Percentiles rank a stretch among this genome's conserved stretches.
Evolutionary conservation across 2,888 invertebrate species (phyloP).

Genomic region (Sarcophaga carnaria): DNA sequence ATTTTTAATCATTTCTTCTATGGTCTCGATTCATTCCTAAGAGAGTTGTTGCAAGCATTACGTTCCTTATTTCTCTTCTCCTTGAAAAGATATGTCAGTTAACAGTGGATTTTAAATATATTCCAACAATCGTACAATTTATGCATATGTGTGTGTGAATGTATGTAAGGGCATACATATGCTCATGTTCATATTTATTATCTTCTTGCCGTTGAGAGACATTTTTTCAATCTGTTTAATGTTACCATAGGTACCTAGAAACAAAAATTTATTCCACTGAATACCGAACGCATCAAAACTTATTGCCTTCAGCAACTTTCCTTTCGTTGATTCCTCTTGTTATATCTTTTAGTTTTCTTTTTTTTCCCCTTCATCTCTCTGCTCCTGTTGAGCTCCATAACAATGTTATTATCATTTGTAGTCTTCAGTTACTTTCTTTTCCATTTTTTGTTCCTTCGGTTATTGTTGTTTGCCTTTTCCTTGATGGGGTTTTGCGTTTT

Average conservation of each 20-base stretch:
- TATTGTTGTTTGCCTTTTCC: background rate
- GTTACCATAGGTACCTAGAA: constrained; percentile 35
- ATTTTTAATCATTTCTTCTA: constrained; percentile 50
- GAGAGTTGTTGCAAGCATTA: background rate
- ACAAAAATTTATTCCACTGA: constrained; percentile 10
- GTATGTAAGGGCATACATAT: too few relatives aligned
- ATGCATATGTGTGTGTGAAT: background rate
- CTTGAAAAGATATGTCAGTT: constrained; percentile 26
- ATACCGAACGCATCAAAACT: constrained; percentile 23
- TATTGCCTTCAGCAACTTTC: constrained; percentile 31
- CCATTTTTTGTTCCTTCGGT: background rate
- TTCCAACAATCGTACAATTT: constrained; percentile 9
- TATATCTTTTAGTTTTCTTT: background rate
- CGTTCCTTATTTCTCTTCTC: background rate
- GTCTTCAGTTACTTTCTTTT: constrained; percentile 3
- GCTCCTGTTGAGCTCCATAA: constrained; percentile 24
- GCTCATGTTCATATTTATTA: background rate
- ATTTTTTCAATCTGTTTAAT: constrained; percentile 37
- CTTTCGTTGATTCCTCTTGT: constrained; percentile 10
- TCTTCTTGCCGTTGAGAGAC: background rate
- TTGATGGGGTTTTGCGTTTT: constrained; percentile 32
- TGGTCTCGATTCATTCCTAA: background rate
- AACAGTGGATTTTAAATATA: constrained; percentile 20
- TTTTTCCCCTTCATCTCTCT: background rate
- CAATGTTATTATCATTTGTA: constrained; percentile 31